phyloP scores from a whole-genome alignment of 2,888 invertebrate genomes.

The Atethmia centrago region DNA sequence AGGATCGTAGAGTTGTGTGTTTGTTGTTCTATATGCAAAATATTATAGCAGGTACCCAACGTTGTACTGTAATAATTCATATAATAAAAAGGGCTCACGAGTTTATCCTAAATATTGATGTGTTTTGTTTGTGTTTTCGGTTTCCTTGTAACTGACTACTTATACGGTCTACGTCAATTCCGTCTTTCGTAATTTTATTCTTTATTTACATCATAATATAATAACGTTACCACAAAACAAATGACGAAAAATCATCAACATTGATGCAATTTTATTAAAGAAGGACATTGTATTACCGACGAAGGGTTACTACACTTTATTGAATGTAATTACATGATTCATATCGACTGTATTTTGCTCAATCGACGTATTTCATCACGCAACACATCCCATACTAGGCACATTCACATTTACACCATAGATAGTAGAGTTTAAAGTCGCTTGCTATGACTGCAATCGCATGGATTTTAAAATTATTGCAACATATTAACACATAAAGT shows the following conservation, averaged over 20 bases:
- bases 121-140: not conserved
- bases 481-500: not conserved
- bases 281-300: slow-evolving; percentile 12
- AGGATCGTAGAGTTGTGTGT: not conserved
- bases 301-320: slow-evolving; percentile 18
- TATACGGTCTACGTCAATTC: too few species aligned
- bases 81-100: too few species aligned
- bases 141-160: not conserved
- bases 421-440: slow-evolving; percentile 39
- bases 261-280: slow-evolving; percentile 8
- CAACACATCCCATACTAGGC: not conserved
- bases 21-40: not conserved
- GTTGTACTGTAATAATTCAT: not conserved
- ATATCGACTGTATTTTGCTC: slow-evolving; percentile 33
- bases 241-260: slow-evolving; percentile 28
- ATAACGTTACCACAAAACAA: not conserved
- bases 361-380: slow-evolving; percentile 55
- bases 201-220: not conserved
- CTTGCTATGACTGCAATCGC: slow-evolving; percentile 28
- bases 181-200: not conserved
- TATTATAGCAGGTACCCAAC: not conserved
- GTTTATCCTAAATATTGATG: not conserved
- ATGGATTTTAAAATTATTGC: slow-evolving; percentile 43
- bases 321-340: slow-evolving; percentile 49
- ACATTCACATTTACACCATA: slow-evolving; percentile 21